Evolutionary conservation across 2,888 invertebrate species (phyloP).

Genomic region (Sarcophaga carnaria): DNA sequence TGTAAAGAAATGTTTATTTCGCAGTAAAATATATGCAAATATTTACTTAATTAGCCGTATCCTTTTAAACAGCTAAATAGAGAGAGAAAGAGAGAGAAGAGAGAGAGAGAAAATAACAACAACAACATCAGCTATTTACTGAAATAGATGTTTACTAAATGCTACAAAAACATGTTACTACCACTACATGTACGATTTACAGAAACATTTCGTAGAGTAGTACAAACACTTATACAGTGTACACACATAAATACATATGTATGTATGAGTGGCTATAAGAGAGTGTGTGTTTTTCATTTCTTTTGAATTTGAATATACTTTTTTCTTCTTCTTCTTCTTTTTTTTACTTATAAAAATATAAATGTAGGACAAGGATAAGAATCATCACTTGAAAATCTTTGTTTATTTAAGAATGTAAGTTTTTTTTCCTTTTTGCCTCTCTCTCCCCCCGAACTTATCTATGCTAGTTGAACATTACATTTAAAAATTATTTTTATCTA

Average conservation of each 20-base stretch:
- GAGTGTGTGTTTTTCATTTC: slow-evolving; percentile 52
- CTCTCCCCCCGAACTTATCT: not conserved
- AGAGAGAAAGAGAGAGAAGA: not conserved
- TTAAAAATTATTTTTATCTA: not conserved
- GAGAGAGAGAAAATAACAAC: slow-evolving; percentile 15
- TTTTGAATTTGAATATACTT: slow-evolving; percentile 22
- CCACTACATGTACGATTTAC: slow-evolving; percentile 2
- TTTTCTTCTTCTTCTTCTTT: not conserved
- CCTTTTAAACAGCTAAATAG: slow-evolving; percentile 18
- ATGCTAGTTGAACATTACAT: not conserved
- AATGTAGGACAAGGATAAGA: slow-evolving; percentile 69
- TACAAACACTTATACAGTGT: not conserved
- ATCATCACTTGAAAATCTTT: slow-evolving; percentile 62
- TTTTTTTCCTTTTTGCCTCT: not conserved
- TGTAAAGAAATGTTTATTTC: not conserved
- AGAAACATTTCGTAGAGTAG: not conserved
- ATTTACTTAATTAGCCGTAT: slow-evolving; percentile 65
- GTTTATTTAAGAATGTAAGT: slow-evolving; percentile 55
- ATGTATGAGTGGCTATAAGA: not conserved
- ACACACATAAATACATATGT: not conserved
- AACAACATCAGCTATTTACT: slow-evolving; percentile 48
- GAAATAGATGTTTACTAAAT: slow-evolving; percentile 56
- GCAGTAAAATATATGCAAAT: slow-evolving; percentile 19
- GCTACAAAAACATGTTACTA: slow-evolving; percentile 18
- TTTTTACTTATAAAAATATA: slow-evolving; percentile 23